Conservation (phyloP, 2,888 invertebrate species). For the Eumacrocentrus americanus region DNA sequence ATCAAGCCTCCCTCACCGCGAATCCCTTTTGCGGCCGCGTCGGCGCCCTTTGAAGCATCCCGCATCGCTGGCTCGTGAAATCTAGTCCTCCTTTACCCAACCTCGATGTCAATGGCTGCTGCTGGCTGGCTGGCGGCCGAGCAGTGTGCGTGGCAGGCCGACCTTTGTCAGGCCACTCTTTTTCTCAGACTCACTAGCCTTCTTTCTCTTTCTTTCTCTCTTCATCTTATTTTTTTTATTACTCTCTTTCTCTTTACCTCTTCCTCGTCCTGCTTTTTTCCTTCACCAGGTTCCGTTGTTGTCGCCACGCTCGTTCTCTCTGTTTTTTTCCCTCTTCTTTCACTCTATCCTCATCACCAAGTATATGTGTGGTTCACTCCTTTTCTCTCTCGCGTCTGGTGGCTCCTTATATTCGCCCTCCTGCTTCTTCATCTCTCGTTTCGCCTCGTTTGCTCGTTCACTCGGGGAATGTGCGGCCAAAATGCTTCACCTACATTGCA, state of each 20-base stretch:
- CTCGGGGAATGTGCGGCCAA: conserved; percentile 44
- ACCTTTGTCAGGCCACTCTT: conserved; percentile 42
- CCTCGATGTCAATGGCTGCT: conserved; percentile 57
- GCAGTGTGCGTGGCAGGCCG: conserved; percentile 43
- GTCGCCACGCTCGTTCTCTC: conserved; percentile 23
- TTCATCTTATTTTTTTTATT: conserved; percentile 24
- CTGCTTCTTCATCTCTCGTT: conserved; percentile 12
- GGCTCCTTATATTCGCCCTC: not conserved
- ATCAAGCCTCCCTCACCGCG: conserved; percentile 38
- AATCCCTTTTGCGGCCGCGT: conserved; percentile 52
- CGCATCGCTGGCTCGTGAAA: conserved; percentile 60
- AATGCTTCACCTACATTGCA: conserved; percentile 44
- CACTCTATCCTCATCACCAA: conserved; percentile 19
- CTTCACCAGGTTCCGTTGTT: conserved; percentile 29
- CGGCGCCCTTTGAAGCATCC: conserved; percentile 59
- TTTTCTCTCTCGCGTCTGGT: conserved; percentile 13
- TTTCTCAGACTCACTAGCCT: conserved; percentile 35
- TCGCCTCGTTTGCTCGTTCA: conserved; percentile 33
- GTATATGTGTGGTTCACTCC: not conserved
- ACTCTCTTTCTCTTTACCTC: conserved; percentile 24
- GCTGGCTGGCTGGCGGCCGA: conserved; percentile 32
- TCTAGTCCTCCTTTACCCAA: conserved; percentile 58
- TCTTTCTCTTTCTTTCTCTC: conserved; percentile 21
- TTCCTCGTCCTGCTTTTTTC: conserved; percentile 29
- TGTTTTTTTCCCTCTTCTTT: conserved; percentile 21